Evolutionary conservation across 2,888 invertebrate species (phyloP).

Genomic region (Nemurella pictetii): DNA sequence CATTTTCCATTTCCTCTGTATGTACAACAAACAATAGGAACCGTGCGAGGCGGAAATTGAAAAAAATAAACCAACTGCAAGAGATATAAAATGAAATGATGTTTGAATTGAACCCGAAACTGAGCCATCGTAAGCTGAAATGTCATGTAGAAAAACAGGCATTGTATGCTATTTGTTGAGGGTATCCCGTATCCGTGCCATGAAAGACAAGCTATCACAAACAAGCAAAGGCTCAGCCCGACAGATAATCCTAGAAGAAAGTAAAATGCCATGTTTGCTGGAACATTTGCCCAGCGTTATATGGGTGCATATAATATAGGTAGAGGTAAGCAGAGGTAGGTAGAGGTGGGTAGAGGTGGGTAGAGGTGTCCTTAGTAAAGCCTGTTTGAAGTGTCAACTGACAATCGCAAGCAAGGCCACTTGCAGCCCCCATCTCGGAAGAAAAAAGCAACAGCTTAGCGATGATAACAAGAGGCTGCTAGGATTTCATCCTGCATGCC

Average conservation of each 20-base stretch:
- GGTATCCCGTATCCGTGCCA: background rate
- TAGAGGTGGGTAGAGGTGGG: too few relatives aligned
- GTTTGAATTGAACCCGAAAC: background rate
- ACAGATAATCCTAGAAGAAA: constrained; percentile 8
- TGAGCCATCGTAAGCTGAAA: background rate
- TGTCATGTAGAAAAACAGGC: background rate
- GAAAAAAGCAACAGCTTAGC: background rate
- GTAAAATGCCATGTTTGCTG: constrained; percentile 3
- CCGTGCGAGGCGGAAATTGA: constrained; percentile 1
- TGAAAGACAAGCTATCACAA: background rate
- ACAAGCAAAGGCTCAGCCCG: constrained; percentile 1
- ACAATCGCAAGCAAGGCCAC: background rate
- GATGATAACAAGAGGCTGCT: background rate
- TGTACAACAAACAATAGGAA: constrained; percentile 17
- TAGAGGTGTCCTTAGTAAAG: background rate
- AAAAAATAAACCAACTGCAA: constrained; percentile 11
- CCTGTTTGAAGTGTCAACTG: background rate
- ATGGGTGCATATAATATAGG: background rate
- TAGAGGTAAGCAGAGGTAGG: too few relatives aligned
- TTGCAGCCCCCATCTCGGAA: background rate
- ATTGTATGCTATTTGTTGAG: background rate
- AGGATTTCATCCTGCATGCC: background rate
- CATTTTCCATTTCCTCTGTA: background rate
- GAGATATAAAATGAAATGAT: constrained; percentile 1
- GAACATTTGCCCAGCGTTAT: background rate